Conservation (phyloP, 2,888 invertebrate genomes). For the Zhuqinia jingwanae region DNA sequence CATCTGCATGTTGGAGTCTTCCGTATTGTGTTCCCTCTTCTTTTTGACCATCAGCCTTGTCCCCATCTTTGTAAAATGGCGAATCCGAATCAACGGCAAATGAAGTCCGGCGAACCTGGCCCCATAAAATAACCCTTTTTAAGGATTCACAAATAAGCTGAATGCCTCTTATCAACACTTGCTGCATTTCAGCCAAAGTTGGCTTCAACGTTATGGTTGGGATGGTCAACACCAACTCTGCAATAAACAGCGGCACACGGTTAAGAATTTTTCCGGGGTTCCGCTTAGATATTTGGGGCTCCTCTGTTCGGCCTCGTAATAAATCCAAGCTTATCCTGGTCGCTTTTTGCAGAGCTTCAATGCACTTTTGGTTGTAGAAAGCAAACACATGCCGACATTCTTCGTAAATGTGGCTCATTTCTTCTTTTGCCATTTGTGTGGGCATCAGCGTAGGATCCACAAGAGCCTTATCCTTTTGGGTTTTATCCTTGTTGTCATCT, state of each 20-base stretch:
- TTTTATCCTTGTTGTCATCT: conserved; percentile 35
- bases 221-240: conserved; percentile 80
- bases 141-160: conserved; percentile 88
- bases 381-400: conserved; percentile 92
- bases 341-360: conserved; percentile 88
- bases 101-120: conserved; percentile 84
- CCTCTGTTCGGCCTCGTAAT: conserved; percentile 84
- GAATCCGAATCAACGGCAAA: conserved; percentile 66
- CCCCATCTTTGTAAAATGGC: conserved; percentile 72
- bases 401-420: conserved; percentile 84
- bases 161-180: conserved; percentile 85
- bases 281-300: conserved; percentile 76
- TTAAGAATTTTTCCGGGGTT: conserved; percentile 73
- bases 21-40: conserved; percentile 57
- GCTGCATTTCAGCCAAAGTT: conserved; percentile 81
- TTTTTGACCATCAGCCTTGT: background rate
- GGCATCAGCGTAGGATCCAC: conserved; percentile 57
- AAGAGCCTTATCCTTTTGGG: conserved; percentile 63
- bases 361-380: conserved; percentile 88
- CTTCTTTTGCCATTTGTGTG: conserved; percentile 80
- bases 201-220: conserved; percentile 81
- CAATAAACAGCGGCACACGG: conserved; percentile 75
- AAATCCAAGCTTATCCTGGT: conserved; percentile 88
- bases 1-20: conserved; percentile 70
- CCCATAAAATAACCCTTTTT: conserved; percentile 90